Evolutionary conservation across 2,888 invertebrate species (phyloP), one percentile per base, ranked within the genome.

Genomic region (Drosophila setosimentum): DNA sequence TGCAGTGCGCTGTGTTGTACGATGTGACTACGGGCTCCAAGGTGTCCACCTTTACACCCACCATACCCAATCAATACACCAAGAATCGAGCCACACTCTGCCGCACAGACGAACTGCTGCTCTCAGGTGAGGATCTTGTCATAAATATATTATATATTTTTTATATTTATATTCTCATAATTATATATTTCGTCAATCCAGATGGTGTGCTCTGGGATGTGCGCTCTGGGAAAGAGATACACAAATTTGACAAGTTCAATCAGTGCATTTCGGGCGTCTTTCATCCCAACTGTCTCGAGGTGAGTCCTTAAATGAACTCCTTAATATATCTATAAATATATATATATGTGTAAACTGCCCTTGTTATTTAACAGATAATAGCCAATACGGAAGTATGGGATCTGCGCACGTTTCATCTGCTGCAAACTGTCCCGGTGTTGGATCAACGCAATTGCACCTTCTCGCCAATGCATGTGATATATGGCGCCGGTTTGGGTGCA

Each of bases 301-400:
- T 27, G 5, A 29, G 50, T 50, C n/a, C 29, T 7, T 3, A 35
- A 18, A 40, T 24, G 1, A n/a, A 40, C 8, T 40, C 8, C 4
- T 37, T 48, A 54, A n/a, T 16, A n/a, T 16, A 1, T 1, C 18
- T 1, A 24, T 18, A 18, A 13, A 21, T n/a, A 27, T 18, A 42
- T 21, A 21, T n/a, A 27, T 18, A 42, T 21, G 5, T 21, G 21
- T 16, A 24, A 45, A 24, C 45, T 11, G 2, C n/a, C 3, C 0
- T 37, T 35, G n/a, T 24, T 27, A 13, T 57, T 75, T 92, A 92
- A 0, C 92, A 96, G 95, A 96, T 99, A 48, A 97, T 99, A 89
- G 98, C 99, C 64, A 99, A 99, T 92, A 98, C 99, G 0, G 99
- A 99, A 95, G 98, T 99, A 62, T 99, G 99, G 99, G 99, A 99